These are phyloP conservation scores for Gymnothorax reevesii DNA, from an alignment of 2,797 vertebrate species.

Conservation along the genomic window DNA sequence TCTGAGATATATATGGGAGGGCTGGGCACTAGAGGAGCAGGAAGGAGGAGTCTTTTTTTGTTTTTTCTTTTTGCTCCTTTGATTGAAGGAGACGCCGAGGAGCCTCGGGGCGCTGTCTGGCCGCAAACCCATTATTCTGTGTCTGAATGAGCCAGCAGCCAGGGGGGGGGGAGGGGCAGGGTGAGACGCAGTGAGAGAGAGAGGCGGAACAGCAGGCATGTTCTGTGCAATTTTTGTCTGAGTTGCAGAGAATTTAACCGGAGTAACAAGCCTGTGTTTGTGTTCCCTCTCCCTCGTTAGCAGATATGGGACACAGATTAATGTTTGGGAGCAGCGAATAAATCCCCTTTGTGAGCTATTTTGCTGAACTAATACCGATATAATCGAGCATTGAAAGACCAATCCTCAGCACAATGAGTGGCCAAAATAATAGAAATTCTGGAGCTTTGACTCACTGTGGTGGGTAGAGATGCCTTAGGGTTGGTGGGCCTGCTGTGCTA, in stretches of 20 bases:
- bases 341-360: neutral
- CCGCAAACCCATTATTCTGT: neutral
- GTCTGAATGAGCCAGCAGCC: neutral
- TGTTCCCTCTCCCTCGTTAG: neutral
- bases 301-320: neutral
- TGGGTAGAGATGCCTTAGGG: neutral
- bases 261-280: neutral
- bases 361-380: neutral
- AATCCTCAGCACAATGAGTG: neutral
- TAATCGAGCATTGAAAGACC: conserved; percentile 3
- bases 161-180: neutral
- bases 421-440: neutral
- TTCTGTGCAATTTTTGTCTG: neutral
- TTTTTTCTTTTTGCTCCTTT: neutral
- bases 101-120: neutral
- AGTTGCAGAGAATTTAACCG: neutral
- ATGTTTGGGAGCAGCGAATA: neutral
- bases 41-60: neutral
- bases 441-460: conserved; percentile 12
- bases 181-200: neutral
- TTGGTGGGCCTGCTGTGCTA: no score
- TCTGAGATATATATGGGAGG: no score
- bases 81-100: neutral
- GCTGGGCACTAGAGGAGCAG: no score
- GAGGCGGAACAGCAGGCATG: neutral